Base-by-base conservation (phyloP, 2,888 invertebrate species). In the Cantharis nigra region DNA sequence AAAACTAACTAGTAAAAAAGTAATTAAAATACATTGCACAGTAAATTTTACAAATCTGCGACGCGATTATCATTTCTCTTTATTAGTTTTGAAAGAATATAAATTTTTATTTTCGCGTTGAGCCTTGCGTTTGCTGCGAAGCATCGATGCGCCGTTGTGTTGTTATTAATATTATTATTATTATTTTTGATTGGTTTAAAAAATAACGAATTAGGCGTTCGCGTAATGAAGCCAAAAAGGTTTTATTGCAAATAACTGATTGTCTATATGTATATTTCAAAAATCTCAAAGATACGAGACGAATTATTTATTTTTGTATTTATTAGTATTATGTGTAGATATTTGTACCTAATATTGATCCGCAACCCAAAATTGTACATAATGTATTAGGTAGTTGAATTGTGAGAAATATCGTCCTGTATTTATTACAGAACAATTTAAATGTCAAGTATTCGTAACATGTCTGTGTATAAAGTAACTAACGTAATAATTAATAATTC, bases 241-340 rank as follows among this genome's bases (percentile, higher is more conserved):
- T 72, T 78, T 72, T 75, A 72, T 78, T 72, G 30, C 72, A 49
- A 67, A 65, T 23, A 77, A 78, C 62, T 80, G 71, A 69, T 74
- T 80, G 80, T 80, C 74, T 80, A 79, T 80, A 78, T 80, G 79
- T 78, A 80, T 76, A 80, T 78, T 79, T 76, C 64, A 69, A 80
- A 75, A 72, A 72, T 74, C 64, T 71, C 71, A 75, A 80, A 67
- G 67, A 63, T 71, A 75, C 67, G 65, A 78, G 81, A 82, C 80
- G 83, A 85, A 82, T 85, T 85, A 85, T 85, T 87, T 87, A 87
- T 87, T 87, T 86, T 87, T 86, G 83, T 87, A 86, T 86, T 86
- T 85, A 86, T 85, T 85, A 83, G 83, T 83, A 82, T 80, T 83
- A 82, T 83, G 83, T 82, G 80, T 83, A 83, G 80, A 77, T 80